Conservation (phyloP, 2,113 vertebrate genomes). For the Casuarius casuarius region DNA sequence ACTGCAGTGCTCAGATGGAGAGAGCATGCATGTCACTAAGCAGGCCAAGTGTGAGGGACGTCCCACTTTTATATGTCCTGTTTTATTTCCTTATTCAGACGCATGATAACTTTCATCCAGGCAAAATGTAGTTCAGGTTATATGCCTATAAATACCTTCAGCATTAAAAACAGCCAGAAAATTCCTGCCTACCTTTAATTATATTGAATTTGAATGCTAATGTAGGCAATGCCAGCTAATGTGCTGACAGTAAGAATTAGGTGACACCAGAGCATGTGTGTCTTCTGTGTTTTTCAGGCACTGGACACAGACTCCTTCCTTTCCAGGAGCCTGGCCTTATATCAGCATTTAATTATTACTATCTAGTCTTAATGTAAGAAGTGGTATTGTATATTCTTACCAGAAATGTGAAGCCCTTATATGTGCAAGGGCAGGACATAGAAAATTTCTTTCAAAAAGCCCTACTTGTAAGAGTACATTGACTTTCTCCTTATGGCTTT, state of each 20-base stretch:
- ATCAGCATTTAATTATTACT: background rate
- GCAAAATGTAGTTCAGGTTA: background rate
- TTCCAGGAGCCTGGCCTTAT: background rate
- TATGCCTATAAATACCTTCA: background rate
- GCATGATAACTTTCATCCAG: background rate
- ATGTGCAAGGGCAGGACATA: background rate
- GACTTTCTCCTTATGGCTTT: background rate
- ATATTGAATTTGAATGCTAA: background rate
- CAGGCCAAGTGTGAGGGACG: slow-evolving; percentile 36
- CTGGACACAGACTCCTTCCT: background rate
- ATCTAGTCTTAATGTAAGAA: background rate
- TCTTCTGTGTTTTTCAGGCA: background rate
- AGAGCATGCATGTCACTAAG: slow-evolving; percentile 24
- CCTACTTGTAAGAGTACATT: background rate
- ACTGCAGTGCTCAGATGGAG: background rate
- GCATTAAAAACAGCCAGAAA: background rate
- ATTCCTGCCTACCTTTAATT: background rate
- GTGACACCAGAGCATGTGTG: background rate
- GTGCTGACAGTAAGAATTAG: background rate
- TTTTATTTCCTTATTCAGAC: background rate
- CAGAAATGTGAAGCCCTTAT: background rate
- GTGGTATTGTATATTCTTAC: background rate
- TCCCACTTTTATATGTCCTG: slow-evolving; percentile 14
- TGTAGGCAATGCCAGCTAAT: background rate
- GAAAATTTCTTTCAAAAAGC: background rate